Conservation (phyloP, 2,797 vertebrate genomes). For the Sebastes dallii region DNA sequence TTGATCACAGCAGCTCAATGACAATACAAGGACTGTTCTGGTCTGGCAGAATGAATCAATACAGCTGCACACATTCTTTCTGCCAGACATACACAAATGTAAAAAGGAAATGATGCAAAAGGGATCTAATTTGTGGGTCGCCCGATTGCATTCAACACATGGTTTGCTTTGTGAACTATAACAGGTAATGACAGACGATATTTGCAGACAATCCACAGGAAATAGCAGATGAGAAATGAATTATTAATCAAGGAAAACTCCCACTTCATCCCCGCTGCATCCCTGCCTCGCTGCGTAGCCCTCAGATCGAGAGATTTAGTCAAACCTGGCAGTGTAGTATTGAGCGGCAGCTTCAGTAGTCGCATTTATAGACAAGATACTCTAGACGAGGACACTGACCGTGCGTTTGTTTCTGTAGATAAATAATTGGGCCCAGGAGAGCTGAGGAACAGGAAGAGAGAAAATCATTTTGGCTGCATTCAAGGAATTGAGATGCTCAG, state of each 20-base stretch:
- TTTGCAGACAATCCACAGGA: background rate
- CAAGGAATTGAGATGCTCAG: slow-evolving; percentile 37
- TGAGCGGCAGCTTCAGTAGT: slow-evolving; percentile 27
- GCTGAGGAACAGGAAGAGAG: slow-evolving; percentile 61
- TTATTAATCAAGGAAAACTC: background rate
- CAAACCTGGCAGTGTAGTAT: background rate
- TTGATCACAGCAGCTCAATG: slow-evolving; percentile 8
- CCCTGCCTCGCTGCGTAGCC: background rate
- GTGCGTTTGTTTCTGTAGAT: slow-evolving; percentile 80
- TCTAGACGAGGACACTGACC: slow-evolving; percentile 44
- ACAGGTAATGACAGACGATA: background rate
- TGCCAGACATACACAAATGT: background rate
- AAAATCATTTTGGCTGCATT: slow-evolving; percentile 40
- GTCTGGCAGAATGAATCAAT: background rate
- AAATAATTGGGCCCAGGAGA: slow-evolving; percentile 68
- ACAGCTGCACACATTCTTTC: background rate
- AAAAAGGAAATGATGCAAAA: background rate
- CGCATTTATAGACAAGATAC: background rate
- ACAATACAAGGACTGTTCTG: background rate
- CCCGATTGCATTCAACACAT: background rate
- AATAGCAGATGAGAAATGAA: background rate
- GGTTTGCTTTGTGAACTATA: background rate
- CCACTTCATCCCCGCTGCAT: background rate
- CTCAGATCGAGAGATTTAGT: background rate
- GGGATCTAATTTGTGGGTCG: background rate